Base-by-base conservation (phyloP, 2,888 invertebrate genomes). In the Neoitamus cyanurus region DNA sequence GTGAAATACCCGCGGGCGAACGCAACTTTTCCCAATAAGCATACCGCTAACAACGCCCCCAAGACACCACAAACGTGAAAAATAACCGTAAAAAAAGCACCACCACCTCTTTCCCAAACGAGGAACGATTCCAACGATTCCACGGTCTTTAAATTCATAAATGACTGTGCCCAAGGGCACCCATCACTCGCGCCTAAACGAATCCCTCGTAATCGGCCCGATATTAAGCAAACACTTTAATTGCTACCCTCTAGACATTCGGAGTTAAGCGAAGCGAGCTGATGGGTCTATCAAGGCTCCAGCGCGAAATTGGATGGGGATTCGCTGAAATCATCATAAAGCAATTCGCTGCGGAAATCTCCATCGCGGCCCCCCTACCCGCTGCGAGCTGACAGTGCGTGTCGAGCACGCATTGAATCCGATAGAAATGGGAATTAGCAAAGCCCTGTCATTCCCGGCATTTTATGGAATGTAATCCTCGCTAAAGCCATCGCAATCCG, bases 401-500 rank as follows among this genome's bases (percentile, higher is more conserved):
- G 48, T 20, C 20, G 25, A 20, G 58, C 25, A 9, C 58, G 58
- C 58, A 58, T 20, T 58, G 25, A 58, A 20, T 25, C 58, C 58
- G 58, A 20, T 58, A 15, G 20, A 7, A 20, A 58, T 58, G 58
- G 58, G 58, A 58, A 58, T 58, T 58, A 58, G 58, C 58, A 58
- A 9, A 58, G 9, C 20, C 2, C 25, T 25, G 58, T 58, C 58
- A 58, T 15, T 20, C 58, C 58, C 9, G 58, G 20, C 58, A 58
- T 58, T 58, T 58, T 58, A 58, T 58, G 58, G 58, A 58, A 58
- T 58, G 58, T 58, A 58, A 58, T 58, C 58, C 58, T 58, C 20
- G 20, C 58, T 58, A 58, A 58, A 58, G 20, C 58, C 25, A 1
- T 58, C 58, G 15, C 15, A 58, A 58, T 58, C 58, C 9, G 25